Evolutionary conservation across 2,113 vertebrate species (phyloP).

Genomic region (Rhinopomastus cyanomelas): DNA sequence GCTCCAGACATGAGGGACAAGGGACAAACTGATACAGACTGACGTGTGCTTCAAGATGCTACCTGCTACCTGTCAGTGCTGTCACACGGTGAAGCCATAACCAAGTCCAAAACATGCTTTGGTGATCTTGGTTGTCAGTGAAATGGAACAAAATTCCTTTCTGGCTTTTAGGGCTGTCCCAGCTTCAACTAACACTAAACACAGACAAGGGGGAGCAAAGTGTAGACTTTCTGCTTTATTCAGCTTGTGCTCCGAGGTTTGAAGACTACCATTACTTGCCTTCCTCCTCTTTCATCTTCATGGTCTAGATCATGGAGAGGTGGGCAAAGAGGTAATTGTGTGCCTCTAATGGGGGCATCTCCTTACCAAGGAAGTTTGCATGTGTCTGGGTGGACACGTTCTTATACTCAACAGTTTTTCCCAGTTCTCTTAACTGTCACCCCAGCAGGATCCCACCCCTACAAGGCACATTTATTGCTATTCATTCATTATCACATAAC

Average conservation of each 20-base stretch:
- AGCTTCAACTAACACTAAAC: not conserved
- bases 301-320: not conserved
- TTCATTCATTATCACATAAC: not conserved
- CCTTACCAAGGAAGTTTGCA: not conserved
- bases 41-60: rapidly evolving
- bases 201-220: not conserved
- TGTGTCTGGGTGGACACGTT: not conserved
- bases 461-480: not conserved
- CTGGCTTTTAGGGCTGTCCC: not conserved
- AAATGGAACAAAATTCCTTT: not conserved
- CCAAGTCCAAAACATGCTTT: not conserved
- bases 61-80: not conserved
- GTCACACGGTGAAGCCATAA: not conserved
- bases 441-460: not conserved
- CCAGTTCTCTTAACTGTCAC: not conserved
- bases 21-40: not conserved
- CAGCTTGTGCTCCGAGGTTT: not conserved
- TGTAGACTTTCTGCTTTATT: not conserved
- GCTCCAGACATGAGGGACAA: not conserved
- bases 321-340: rapidly evolving
- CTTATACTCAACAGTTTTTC: not conserved
- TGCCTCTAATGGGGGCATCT: not conserved
- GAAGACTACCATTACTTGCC: not conserved
- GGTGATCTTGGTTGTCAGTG: not conserved
- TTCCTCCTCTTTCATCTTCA: not conserved